phyloP scores from a whole-genome alignment of 2,888 invertebrate species.

The Pogonocherus hispidulus region DNA sequence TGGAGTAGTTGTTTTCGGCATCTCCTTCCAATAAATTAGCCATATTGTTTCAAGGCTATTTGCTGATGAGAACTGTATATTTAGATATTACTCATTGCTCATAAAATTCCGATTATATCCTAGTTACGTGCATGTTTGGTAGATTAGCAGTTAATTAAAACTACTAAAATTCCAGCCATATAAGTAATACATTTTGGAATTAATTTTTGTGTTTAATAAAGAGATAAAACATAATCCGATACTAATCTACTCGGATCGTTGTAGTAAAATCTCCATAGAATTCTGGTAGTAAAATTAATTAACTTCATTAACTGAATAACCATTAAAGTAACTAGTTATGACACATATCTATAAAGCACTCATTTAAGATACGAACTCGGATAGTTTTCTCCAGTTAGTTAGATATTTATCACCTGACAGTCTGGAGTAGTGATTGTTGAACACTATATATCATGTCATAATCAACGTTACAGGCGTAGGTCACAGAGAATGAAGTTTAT shows the following conservation, averaged over 20 bases:
- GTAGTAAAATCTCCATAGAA: not conserved
- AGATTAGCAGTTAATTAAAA: too few species aligned
- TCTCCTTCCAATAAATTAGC: too few species aligned
- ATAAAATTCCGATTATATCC: too few species aligned
- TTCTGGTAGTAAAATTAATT: slow-evolving; percentile 12
- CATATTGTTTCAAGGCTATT: too few species aligned
- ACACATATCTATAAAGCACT: slow-evolving; percentile 30
- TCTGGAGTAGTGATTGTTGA: slow-evolving; percentile 50
- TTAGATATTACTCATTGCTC: too few species aligned
- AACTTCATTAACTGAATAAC: slow-evolving; percentile 26
- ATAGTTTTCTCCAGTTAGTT: slow-evolving; percentile 40
- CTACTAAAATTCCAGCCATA: too few species aligned
- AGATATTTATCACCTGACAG: slow-evolving; percentile 45
- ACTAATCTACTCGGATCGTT: not conserved
- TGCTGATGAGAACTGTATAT: too few species aligned
- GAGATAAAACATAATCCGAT: not conserved
- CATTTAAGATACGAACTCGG: slow-evolving; percentile 32
- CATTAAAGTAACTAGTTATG: slow-evolving; percentile 28
- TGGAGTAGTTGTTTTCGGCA: too few species aligned
- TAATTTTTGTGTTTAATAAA: not conserved
- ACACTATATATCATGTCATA: slow-evolving; percentile 53
- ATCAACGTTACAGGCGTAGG: slow-evolving; percentile 52
- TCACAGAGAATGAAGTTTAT: slow-evolving; percentile 52
- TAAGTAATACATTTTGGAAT: not conserved
- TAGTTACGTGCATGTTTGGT: too few species aligned